Base-by-base conservation (phyloP, 2,113 vertebrate species). In the Sapajus apella region DNA sequence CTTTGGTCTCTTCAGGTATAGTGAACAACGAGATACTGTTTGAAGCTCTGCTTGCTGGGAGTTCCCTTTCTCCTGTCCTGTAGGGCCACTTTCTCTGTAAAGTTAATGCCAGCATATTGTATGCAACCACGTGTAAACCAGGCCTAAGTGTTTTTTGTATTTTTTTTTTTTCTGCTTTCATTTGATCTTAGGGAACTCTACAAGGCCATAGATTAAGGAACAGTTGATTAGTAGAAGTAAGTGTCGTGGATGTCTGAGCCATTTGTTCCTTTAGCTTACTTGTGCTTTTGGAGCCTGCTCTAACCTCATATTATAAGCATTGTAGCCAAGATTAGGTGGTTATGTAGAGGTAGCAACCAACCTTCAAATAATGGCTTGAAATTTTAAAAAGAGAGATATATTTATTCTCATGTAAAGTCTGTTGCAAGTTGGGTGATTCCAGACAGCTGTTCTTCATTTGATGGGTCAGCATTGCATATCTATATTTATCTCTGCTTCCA, bases 381-480 rank as follows among this genome's bases (percentile, higher is more conserved):
- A 70, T 94, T 27, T 5, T 2, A 50, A 72, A 80, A 20, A 45
- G 43, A 56, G 75, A 27, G 18, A 37, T 32, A 17, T 87, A 6
- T 85, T 94, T 95, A 79, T 89, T 96, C 40, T 52, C 45, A 73
- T 25, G 55, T 96, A 79, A 96, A 90, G 66, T 77, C 61, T 94
- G 16, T 52, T 66, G 12, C 35, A 64, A 45, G 18, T 52, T 73
- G 37, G 27, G 12, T 93, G 25, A 90, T 81, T 76, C 10, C 50
- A 81, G 80, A 7, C 40, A 85, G 55, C 79, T 61, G 1, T 61
- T 92, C 32, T 77, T 72, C 40, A 40, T 52, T 20, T 85, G 27
- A 21, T 89, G 21, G 35, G 30, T 92, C 72, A 80, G 37, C 52
- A 80, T 40, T 91, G 30, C 73, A 52, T 84, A 13, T 91, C 72